Base-by-base conservation (phyloP, 2,888 invertebrate genomes). In the Euplexia lucipara region DNA sequence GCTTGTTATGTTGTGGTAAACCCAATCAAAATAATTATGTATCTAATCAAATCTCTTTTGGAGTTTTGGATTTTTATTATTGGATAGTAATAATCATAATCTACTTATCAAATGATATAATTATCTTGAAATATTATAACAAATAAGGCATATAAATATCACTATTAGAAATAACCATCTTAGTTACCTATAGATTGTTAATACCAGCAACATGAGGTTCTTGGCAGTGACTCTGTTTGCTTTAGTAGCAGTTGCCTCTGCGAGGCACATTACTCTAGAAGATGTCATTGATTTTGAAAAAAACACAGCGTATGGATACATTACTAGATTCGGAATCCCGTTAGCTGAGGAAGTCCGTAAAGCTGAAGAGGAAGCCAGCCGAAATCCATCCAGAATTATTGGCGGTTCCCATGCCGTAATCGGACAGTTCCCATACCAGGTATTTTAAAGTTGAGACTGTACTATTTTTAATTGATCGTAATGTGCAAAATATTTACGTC, bases 381-480 rank as follows among this genome's bases (percentile, higher is more conserved):
- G 44, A n/a, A 20, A 58, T 22, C 35, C 58, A 14, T 30, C 57
- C n/a, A 81, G 81, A 45, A 85, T 86, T 5, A 71, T 81, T 0
- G 84, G 83, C n/a, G 86, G 85, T 5, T 41, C 57, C 0, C 6
- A 62, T 5, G 56, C 82, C 14, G 5, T 6, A 0, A 58, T 71
- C 37, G 83, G 82, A 10, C 66, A 83, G 16, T 77, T 79, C 54
- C 82, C 83, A 0, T 68, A 75, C 56, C 83, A 85, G 78, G 26
- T 26, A 26, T 26, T 26, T n/a, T n/a, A n/a, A n/a, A n/a, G n/a
- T n/a, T n/a, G n/a, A n/a, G n/a, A n/a, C n/a, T n/a, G 86, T 86
- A 37, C 34, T 47, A 18, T 2, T 37, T 26, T 77, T 16, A 39
- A 3, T 1, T n/a, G n/a, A 8, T 9, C n/a, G 8, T 8, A 39